Conservation (phyloP, 2,797 vertebrate genomes). For the Alexandromys oeconomus region DNA sequence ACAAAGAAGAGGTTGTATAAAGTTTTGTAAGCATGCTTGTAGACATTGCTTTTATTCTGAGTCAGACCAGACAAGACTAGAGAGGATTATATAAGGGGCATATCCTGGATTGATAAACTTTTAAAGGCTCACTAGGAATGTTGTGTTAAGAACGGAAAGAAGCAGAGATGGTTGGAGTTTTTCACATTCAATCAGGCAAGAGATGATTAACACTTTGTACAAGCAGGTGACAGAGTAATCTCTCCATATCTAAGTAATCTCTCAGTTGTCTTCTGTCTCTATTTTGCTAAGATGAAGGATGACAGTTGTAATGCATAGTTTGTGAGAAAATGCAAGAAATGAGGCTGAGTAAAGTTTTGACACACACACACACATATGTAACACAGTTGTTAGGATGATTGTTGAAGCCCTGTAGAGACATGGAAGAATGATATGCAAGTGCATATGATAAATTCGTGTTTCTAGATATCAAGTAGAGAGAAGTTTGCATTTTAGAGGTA, state of each 20-base stretch:
- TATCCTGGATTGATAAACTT: neutral
- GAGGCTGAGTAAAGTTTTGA: constrained; percentile 6
- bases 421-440: neutral
- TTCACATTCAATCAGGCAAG: neutral
- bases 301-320: constrained; percentile 21
- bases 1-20: neutral
- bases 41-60: constrained; percentile 42
- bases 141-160: neutral
- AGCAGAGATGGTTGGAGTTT: neutral
- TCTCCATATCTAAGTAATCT: neutral
- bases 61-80: neutral
- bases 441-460: neutral
- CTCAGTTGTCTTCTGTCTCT: constrained; percentile 9
- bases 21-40: neutral
- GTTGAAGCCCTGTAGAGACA: neutral
- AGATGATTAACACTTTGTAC: neutral
- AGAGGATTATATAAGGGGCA: neutral
- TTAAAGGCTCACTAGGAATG: neutral
- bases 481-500: neutral
- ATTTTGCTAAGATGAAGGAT: constrained; percentile 18
- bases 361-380: neutral
- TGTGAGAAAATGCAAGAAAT: constrained; percentile 25
- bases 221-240: neutral
- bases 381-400: neutral
- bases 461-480: neutral